These are phyloP conservation scores for Enoplosus armatus DNA, from an alignment of 2,797 vertebrate species.

Conservation along the genomic window DNA sequence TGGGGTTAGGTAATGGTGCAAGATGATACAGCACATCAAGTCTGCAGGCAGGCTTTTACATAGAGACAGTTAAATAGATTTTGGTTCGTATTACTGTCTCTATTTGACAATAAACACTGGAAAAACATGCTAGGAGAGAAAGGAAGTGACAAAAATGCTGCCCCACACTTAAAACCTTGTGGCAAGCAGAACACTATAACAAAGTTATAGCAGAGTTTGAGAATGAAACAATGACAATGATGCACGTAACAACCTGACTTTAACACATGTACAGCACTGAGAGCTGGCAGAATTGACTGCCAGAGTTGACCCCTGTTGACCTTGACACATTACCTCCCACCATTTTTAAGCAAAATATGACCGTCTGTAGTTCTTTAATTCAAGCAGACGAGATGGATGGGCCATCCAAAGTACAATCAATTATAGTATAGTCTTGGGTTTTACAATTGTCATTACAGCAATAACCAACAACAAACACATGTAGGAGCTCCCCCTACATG, in stretches of 20 bases:
- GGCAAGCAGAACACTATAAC: background rate
- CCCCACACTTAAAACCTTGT: background rate
- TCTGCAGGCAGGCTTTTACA: background rate
- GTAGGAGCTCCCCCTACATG: background rate
- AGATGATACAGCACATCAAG: background rate
- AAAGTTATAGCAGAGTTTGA: background rate
- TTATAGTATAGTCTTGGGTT: background rate
- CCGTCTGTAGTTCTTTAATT: background rate
- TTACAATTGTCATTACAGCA: background rate
- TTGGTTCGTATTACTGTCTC: background rate
- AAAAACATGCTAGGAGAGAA: background rate
- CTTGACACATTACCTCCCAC: background rate
- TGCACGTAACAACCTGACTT: background rate
- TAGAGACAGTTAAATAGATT: background rate
- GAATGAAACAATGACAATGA: background rate
- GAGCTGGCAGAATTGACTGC: background rate
- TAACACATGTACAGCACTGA: background rate
- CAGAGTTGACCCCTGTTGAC: background rate
- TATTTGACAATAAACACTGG: background rate
- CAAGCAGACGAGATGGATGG: too few species aligned
- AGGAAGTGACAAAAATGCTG: background rate
- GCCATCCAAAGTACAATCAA: too few species aligned
- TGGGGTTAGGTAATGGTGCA: background rate
- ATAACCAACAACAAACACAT: background rate
- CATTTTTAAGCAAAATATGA: background rate